These are phyloP conservation scores for Ichneumoninae sp. DNA, from an alignment of 2,888 invertebrate species.

Conservation along the genomic window DNA sequence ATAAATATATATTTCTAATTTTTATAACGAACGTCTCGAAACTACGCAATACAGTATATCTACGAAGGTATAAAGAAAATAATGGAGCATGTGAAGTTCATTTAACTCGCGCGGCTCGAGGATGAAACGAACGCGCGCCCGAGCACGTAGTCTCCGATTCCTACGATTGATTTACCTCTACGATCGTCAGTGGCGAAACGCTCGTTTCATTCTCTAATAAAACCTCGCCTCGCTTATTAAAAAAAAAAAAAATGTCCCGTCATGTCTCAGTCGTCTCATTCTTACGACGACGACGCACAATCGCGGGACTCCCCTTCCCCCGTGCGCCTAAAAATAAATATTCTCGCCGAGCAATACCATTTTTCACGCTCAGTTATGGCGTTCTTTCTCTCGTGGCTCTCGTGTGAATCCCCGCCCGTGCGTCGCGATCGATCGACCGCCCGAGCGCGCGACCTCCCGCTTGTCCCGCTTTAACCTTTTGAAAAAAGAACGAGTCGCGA, in stretches of 20 bases:
- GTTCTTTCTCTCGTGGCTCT: neutral
- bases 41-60: neutral
- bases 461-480: conserved; percentile 25
- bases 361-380: conserved; percentile 4
- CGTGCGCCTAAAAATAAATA: conserved; percentile 23
- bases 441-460: neutral
- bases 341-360: conserved; percentile 19
- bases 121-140: neutral
- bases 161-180: conserved; percentile 7
- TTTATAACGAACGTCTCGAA: conserved; percentile 19
- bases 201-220: conserved; percentile 36
- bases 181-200: conserved; percentile 19
- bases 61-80: neutral
- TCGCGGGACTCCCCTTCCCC: neutral
- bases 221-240: conserved; percentile 11
- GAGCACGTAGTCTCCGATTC: neutral
- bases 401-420: conserved; percentile 25
- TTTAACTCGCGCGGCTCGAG: conserved; percentile 14
- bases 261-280: neutral
- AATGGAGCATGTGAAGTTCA: conserved; percentile 4
- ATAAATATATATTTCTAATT: conserved; percentile 23
- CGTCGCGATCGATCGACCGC: conserved; percentile 2
- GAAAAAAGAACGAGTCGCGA: conserved; percentile 4
- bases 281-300: neutral
- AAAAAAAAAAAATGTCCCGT: conserved; percentile 11